Base-by-base conservation (phyloP, 2,888 invertebrate genomes). In the Bombylius discolor region DNA sequence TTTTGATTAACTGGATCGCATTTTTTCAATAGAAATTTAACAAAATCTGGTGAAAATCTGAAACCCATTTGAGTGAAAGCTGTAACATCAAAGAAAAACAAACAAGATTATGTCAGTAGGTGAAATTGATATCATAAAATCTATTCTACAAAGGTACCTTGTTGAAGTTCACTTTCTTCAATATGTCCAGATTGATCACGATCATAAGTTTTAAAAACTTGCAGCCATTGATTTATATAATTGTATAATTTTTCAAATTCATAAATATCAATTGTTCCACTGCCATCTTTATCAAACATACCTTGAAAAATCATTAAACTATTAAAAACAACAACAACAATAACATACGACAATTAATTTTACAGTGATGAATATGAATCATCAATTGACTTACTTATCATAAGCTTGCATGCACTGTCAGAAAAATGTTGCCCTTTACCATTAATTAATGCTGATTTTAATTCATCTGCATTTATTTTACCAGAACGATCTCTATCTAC, bases 51-150 rank as follows among this genome's bases (percentile, higher is more conserved):
- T 12, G 87, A 79, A 64, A 94, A 85, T 50, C 85, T 79, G 68
- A 90, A 94, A 44, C 94, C 94, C 93, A 94, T 93, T 76, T 90
- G 87, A 42, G 80, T 77, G 52, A 92, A 78, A 5, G 93, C 93
- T 85, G 77, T 55, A 67, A 69, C 12, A 3, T 5, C 31, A 39
- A 13, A 14, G 8, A 48, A 12, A 14, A 32, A 7, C 13, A 49
- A 49, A 42, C 11, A 2, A 47, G 3, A 1, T 47, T 11, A 5
- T n/a, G 5, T n/a, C n/a, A n/a, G n/a, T n/a, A n/a, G n/a, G n/a
- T n/a, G n/a, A 9, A 39, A 9, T 39, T 39, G 39, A 39, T 44
- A 23, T 49, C 34, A 53, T 52, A 1, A 23, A 23, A 23, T 23
- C 23, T 23, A 23, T 23, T 23, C 3, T 3, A 23, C 23, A 23